Base-by-base conservation (phyloP, 1,140 invertebrate genomes). In the Microplitis mediator region DNA sequence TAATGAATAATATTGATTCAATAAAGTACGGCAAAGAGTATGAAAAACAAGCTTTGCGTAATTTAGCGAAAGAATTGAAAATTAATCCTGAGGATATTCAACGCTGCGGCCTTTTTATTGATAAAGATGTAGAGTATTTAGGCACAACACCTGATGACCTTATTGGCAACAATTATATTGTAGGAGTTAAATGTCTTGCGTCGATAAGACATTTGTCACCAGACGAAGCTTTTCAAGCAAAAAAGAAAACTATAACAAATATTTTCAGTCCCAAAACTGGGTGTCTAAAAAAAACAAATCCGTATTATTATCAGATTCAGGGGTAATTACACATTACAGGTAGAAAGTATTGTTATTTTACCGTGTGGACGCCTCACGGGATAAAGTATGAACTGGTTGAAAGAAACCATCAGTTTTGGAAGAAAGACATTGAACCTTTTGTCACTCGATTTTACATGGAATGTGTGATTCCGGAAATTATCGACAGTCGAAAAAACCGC, bases 241-340 rank as follows among this genome's bases (percentile, higher is more conserved):
- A 9, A 39, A 39, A 39, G 36, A 39, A 39, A 39, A 9, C 36
- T 8, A 4, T 39, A 39, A 39, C 36, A 9, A 36, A 23, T 11
- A 74, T 80, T 14, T 76, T 74, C 23, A 31, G 69, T 16, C 13
- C 54, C 13, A 63, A 73, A n/a, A 64, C 11, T 8, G 23, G 45
- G n/a, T 9, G 9, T 9, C 73, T 81, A 69, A 82, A 77, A 69
- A 75, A 65, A 51, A 75, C 56, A 5, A 74, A 80, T 60, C 56
- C 32, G n/a, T 82, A 77, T 67, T 81, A 73, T 60, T 82, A 74
- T 65, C 81, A 83, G 76, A 72, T 82, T 0, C 81, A 83, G 69
- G 77, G 77, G n/a, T 77, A 82, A 67, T 45, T 80, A 8, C 74
- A 78, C 35, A 74, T 80, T 8, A 78, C 75, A 8, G 31, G 76